Evolutionary conservation across 2,113 vertebrate species (phyloP), one percentile per base, ranked within the genome.

Genomic region (Gorilla gorilla): DNA sequence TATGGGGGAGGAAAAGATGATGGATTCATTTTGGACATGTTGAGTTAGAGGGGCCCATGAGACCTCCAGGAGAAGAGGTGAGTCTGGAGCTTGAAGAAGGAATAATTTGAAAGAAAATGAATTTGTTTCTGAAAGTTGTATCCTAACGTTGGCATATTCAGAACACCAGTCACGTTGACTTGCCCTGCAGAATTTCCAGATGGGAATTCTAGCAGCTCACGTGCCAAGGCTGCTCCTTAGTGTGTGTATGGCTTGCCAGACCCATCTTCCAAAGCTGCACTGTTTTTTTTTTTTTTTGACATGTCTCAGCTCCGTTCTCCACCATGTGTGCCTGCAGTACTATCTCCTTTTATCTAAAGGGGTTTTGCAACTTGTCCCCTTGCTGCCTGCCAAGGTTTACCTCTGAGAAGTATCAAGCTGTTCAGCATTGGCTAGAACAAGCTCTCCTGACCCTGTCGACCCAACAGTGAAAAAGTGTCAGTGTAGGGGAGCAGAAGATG

Each of bases 151-250:
- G 87, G 68, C 89, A 59, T 59, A 83, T 93, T 95, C 78, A 59
- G 55, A 80, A 61, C 45, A 75, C 64, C 32, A 48, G 66, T 94
- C 90, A 82, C 13, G 2, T 64, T 96, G 94, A 80, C 73, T 97
- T 38, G 6, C 76, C 55, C 38, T 50, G 11, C 6, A 82, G n/a
- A 40, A 88, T 90, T 95, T 96, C 80, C 76, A 97, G 70, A 64
- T 92, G 85, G 89, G 66, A 89, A n/a, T 90, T 95, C 70, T 70
- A 52, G 25, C 83, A 73, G n/a, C 75, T 96, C 38, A 50, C 52
- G 22, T 0, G 4, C 66, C 64, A 66, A n/a, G 35, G 25, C 81
- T 83, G 32, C 27, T 94, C 25, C 66, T 92, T 48, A 25, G 73
- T 8, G 6, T 90, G 32, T 61, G 17, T 45, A 7, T 9, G 17